Percentiles rank a stretch among this genome's conserved stretches.
These are phyloP conservation scores for Oxygymnocypris stewartii DNA, from an alignment of 2,113 vertebrate genomes.

Conservation along the genomic window DNA sequence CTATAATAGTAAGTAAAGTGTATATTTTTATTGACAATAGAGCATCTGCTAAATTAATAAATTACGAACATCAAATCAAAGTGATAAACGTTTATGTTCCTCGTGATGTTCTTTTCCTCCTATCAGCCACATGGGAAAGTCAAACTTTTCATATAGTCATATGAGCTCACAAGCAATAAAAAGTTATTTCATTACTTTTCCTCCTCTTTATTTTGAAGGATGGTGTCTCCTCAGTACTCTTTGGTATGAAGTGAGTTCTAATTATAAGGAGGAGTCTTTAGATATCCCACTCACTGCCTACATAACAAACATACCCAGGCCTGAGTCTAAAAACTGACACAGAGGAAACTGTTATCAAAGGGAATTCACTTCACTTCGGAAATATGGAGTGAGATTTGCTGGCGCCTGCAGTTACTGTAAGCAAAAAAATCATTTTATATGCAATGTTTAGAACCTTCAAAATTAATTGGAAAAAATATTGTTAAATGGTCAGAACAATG, in stretches of 20 bases:
- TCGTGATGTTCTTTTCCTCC: conserved; percentile 51
- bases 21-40: background rate
- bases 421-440: background rate
- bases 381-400: background rate
- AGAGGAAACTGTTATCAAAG: conserved; percentile 33
- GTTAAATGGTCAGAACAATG: background rate
- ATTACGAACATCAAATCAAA: conserved; percentile 54
- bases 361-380: conserved; percentile 9
- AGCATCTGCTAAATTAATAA: background rate
- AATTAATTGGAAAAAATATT: conserved; percentile 6
- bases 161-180: conserved; percentile 50
- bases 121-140: conserved; percentile 46
- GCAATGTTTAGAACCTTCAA: background rate
- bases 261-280: conserved; percentile 66
- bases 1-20: background rate
- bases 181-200: conserved; percentile 40
- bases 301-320: conserved; percentile 56
- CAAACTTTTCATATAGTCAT: conserved; percentile 55
- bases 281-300: conserved; percentile 58
- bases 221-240: conserved; percentile 7
- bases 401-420: background rate
- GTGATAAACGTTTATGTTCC: conserved; percentile 52
- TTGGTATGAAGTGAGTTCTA: conserved; percentile 58
- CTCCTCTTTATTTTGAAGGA: conserved; percentile 33
- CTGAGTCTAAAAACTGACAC: conserved; percentile 47